These are phyloP conservation scores for Pandemis heparana DNA, from an alignment of 2,888 invertebrate genomes.

Conservation along the genomic window DNA sequence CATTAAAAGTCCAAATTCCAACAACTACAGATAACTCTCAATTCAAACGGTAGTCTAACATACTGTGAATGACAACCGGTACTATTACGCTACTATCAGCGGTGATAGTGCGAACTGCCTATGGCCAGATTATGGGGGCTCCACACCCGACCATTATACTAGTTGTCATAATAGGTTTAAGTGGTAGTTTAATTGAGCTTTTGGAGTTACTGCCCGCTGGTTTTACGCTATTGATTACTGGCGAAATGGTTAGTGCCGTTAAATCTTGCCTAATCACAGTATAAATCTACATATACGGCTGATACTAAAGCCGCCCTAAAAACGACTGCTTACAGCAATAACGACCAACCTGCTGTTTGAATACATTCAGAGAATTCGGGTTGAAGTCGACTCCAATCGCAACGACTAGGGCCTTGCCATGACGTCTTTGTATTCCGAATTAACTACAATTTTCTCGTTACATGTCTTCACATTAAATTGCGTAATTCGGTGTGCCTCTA, in stretches of 20 bases:
- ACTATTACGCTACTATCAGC: conserved; percentile 1
- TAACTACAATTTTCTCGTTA: no score
- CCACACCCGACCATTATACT: background rate
- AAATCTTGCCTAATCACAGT: background rate
- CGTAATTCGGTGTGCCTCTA: no score
- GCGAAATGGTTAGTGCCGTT: background rate
- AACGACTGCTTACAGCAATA: no score
- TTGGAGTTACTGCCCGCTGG: background rate
- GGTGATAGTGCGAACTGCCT: conserved; percentile 11
- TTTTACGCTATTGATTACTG: background rate
- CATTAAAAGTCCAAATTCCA: background rate
- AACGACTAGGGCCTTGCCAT: no score
- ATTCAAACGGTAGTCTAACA: background rate
- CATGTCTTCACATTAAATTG: no score
- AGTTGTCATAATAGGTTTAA: background rate
- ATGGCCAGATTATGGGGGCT: conserved; percentile 5
- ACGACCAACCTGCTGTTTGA: no score
- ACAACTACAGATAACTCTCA: background rate
- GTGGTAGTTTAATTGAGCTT: background rate
- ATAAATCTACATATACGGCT: no score
- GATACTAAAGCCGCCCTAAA: no score
- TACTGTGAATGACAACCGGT: background rate
- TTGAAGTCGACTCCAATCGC: no score
- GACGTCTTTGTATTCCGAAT: no score
- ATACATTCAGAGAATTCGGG: no score